A percentile compares a stretch with the other conserved stretches of the same genome.
These are phyloP conservation scores for Ifrita kowaldi DNA, from an alignment of 2,113 vertebrate species.

Conservation along the genomic window DNA sequence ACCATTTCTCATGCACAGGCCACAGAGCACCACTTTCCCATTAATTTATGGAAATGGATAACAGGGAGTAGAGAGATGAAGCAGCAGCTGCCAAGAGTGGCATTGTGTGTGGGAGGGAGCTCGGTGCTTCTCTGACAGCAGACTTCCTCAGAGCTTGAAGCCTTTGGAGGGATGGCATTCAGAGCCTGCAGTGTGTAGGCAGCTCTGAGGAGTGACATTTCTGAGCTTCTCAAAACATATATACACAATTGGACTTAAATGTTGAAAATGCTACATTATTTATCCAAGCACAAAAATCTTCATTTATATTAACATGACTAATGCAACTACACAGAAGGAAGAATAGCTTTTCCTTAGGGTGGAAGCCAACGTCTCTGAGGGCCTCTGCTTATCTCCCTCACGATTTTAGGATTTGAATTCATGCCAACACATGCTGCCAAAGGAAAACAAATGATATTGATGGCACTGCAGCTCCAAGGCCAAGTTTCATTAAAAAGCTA, in stretches of 20 bases:
- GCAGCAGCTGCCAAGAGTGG: neutral
- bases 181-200: neutral
- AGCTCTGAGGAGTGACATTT: conserved; percentile 5
- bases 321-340: neutral
- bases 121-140: neutral
- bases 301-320: neutral
- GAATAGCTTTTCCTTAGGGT: neutral
- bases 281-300: neutral
- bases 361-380: neutral
- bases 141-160: neutral
- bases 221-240: neutral
- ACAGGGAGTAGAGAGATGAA: neutral
- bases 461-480: neutral
- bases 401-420: neutral
- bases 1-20: neutral
- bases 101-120: neutral
- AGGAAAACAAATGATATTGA: neutral
- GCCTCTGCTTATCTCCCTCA: neutral
- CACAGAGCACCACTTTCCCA: neutral
- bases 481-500: neutral
- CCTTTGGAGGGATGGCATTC: neutral
- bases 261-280: neutral
- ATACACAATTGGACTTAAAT: neutral
- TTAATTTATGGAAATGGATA: neutral
- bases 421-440: neutral